Conservation (phyloP, 2,113 vertebrate genomes). For the Lasiurus borealis region DNA sequence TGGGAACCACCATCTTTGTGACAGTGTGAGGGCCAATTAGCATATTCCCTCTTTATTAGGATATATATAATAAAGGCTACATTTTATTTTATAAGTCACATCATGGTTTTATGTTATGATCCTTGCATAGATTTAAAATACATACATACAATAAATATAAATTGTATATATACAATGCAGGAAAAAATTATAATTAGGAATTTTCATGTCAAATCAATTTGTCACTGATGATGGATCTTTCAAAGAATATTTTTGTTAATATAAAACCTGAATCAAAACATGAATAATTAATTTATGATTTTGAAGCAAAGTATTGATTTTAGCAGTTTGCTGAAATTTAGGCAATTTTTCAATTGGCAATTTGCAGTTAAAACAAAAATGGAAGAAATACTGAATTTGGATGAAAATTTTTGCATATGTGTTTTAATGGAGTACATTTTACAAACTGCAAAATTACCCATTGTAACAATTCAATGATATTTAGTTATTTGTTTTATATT, state of each 20-base stretch:
- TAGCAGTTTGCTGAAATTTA: conserved; percentile 37
- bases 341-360: conserved; percentile 14
- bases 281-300: conserved; percentile 64
- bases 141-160: neutral
- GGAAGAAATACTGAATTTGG: conserved; percentile 28
- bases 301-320: conserved; percentile 6
- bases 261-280: conserved; percentile 47
- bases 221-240: conserved; percentile 29
- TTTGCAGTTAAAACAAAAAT: conserved; percentile 74
- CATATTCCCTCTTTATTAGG: too few relatives aligned
- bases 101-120: neutral
- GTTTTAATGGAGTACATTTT: neutral
- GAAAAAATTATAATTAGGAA: conserved; percentile 40
- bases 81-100: neutral
- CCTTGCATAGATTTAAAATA: neutral
- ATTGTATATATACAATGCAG: neutral
- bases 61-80: neutral
- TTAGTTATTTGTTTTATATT: conserved; percentile 8
- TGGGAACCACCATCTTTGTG: too few relatives aligned
- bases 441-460: neutral
- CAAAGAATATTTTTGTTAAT: conserved; percentile 51
- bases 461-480: neutral
- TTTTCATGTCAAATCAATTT: conserved; percentile 54
- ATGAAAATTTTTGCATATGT: neutral
- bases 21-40: too few relatives aligned